Evolutionary conservation across 1,140 invertebrate genomes (phyloP).

Genomic region (Diorhabda carinulata): DNA sequence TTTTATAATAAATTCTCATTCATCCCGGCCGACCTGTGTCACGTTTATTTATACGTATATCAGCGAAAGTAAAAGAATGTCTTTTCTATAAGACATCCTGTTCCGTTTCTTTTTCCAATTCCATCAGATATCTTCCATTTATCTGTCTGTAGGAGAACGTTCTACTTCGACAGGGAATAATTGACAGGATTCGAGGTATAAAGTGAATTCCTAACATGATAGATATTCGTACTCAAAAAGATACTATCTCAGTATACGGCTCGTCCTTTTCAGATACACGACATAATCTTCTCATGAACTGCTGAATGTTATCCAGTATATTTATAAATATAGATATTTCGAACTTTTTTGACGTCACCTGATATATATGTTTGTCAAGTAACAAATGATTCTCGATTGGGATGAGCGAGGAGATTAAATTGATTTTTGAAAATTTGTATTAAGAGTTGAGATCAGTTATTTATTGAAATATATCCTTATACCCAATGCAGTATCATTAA

Average conservation of each 20-base stretch:
- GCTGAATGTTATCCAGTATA: background rate
- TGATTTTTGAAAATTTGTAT: too few relatives aligned
- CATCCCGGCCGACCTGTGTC: background rate
- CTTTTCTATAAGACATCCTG: slow-evolving; percentile 22
- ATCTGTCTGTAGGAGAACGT: slow-evolving; percentile 32
- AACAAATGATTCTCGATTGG: too few relatives aligned
- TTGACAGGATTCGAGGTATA: slow-evolving; percentile 34
- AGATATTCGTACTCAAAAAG: slow-evolving; percentile 26
- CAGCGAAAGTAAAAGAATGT: slow-evolving; percentile 14
- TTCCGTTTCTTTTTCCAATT: slow-evolving; percentile 29
- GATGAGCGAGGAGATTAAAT: too few relatives aligned
- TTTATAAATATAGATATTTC: too few relatives aligned
- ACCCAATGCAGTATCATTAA: too few relatives aligned
- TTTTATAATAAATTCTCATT: background rate
- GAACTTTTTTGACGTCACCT: too few relatives aligned
- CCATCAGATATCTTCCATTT: slow-evolving; percentile 31
- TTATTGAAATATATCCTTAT: too few relatives aligned
- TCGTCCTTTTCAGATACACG: background rate
- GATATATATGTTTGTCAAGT: too few relatives aligned
- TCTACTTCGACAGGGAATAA: slow-evolving; percentile 33
- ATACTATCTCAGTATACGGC: slow-evolving; percentile 18
- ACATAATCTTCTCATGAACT: slow-evolving; percentile 6
- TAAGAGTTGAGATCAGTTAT: too few relatives aligned
- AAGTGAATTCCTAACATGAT: slow-evolving; percentile 37
- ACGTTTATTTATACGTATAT: slow-evolving; percentile 14